Conservation (phyloP, 2,888 invertebrate species). For the Resseliella maxima region DNA sequence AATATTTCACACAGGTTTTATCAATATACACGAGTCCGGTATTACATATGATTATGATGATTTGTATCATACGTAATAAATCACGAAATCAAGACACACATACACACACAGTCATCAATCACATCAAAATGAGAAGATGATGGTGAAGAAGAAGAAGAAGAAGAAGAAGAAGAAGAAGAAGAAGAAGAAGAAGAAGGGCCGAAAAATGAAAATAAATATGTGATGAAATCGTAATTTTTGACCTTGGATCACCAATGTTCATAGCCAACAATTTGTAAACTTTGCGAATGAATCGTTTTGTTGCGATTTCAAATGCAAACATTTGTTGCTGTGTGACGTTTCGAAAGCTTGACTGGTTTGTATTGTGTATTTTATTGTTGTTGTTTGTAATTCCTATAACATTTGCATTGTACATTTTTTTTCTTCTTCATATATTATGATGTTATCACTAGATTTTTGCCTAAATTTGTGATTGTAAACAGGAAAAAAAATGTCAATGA, state of each 20-base stretch:
- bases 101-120: neutral
- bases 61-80: too few relatives aligned
- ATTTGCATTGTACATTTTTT: neutral
- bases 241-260: constrained; percentile 43
- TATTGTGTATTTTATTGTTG: neutral
- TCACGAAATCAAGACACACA: neutral
- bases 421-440: neutral
- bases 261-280: constrained; percentile 7
- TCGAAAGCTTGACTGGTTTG: constrained; percentile 4
- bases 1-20: neutral
- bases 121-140: neutral
- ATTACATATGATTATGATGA: too few relatives aligned
- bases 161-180: neutral
- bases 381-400: neutral
- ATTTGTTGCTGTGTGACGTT: neutral
- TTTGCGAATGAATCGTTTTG: constrained; percentile 1
- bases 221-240: constrained; percentile 31
- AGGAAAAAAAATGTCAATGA: neutral
- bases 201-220: neutral
- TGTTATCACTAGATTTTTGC: neutral
- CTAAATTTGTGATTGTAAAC: neutral
- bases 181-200: neutral
- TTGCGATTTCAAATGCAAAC: constrained; percentile 7
- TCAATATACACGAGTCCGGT: neutral
- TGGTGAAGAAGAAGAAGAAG: neutral